Evolutionary conservation across 2,888 invertebrate genomes (phyloP), one percentile per base, ranked within the genome.

Genomic region (Acholoe squamosa): DNA sequence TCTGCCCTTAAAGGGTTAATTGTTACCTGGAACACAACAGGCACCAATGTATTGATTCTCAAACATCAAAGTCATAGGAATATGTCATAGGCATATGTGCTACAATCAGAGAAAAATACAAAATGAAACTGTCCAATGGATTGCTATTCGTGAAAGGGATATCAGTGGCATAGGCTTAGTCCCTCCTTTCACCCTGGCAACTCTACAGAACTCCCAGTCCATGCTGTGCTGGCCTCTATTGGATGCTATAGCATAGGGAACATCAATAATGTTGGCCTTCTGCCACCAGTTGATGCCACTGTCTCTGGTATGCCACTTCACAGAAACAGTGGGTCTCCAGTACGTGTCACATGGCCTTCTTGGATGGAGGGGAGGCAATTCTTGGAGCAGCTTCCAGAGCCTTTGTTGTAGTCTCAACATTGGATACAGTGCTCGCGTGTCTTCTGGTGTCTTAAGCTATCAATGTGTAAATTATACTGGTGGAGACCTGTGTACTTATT

Each of bases 81-180:
- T n/a, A n/a, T n/a, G n/a, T n/a, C n/a, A n/a, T n/a, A n/a, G n/a
- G n/a, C n/a, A n/a, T n/a, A n/a, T n/a, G n/a, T n/a, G n/a, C n/a
- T n/a, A n/a, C n/a, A n/a, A n/a, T n/a, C n/a, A n/a, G n/a, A n/a
- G n/a, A n/a, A n/a, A n/a, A n/a, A n/a, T n/a, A n/a, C n/a, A n/a
- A n/a, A n/a, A n/a, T 92, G 96, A 96, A 84, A 96, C 97, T 51
- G 97, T 97, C 0, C 95, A 96, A 91, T 97, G 97, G 97, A 96
- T 97, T n/a, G n/a, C n/a, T 91, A 96, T 96, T 0, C 95, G 96
- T 0, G 94, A 96, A 67, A 96, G 90, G 0, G 51, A 67, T 33
- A 86, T 96, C 19, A 96, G 96, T 91, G 96, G 97, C 91, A 96
- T 97, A 3, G 97, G 97, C 0, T 96, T 97, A 0, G 97, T 97